Conservation (phyloP, 2,113 vertebrate genomes). For the Macroglossus sobrinus region DNA sequence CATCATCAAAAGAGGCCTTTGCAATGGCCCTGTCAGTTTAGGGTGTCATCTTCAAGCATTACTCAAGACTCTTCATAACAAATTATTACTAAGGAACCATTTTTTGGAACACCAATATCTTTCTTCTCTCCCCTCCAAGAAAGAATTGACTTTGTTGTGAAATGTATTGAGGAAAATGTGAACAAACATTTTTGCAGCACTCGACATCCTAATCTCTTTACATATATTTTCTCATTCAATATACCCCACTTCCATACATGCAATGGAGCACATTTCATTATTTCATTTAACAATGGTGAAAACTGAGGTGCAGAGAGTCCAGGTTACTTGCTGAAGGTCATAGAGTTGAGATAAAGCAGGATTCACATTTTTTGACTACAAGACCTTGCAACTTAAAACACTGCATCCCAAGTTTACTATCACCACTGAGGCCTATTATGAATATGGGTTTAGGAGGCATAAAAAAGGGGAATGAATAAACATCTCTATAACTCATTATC, state of each 20-base stretch:
- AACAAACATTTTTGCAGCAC: background rate
- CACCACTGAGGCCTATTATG: background rate
- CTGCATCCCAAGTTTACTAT: background rate
- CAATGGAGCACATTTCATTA: background rate
- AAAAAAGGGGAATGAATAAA: background rate
- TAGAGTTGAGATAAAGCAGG: background rate
- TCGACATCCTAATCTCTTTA: background rate
- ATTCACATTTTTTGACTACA: background rate
- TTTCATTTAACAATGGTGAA: background rate
- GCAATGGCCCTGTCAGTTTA: background rate
- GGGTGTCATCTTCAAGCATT: background rate
- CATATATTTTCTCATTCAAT: background rate
- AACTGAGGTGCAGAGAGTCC: background rate
- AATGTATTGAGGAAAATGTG: background rate
- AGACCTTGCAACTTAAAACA: background rate
- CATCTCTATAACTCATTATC: background rate
- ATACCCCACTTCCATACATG: accelerated
- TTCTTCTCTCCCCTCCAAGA: background rate
- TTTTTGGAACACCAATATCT: background rate
- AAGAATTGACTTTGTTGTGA: background rate
- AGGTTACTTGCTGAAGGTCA: background rate
- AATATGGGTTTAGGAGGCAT: background rate
- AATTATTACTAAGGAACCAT: background rate
- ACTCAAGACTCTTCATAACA: background rate
- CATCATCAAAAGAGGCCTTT: background rate